Base-by-base conservation (phyloP, 2,888 invertebrate species). In the Cantharis lateralis region DNA sequence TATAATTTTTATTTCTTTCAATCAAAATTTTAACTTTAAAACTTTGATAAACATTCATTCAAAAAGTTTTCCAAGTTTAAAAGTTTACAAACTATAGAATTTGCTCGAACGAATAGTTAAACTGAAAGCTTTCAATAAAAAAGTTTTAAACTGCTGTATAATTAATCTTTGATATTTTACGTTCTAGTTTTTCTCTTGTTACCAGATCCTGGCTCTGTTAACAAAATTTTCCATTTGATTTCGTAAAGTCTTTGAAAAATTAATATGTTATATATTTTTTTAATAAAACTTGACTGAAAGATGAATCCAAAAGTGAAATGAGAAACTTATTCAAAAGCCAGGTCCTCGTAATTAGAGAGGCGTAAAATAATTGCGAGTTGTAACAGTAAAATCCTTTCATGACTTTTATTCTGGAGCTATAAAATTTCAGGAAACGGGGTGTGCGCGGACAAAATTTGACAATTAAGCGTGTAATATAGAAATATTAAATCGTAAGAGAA, bases 281-380 rank as follows among this genome's bases (percentile, higher is more conserved):
- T 48, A 68, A 16, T n/a, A 75, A 68, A 75, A 26, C 48, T 68
- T 28, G 32, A 28, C 70, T n/a, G 71, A 70, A 74, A 70, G 68
- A 72, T 16, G 72, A 62, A 26, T 32, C 48, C 10, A 24, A 66
- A 69, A 73, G 68, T 62, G 62, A 70, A 73, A 73, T 66, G 73
- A 70, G 75, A 75, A 73, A 75, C 72, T 77, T 66, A 20, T 66
- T 15, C 18, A 69, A 71, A 75, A 78, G 72, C 68, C 48, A 48
- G 48, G 77, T 62, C 64, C 76, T 76, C 78, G 81, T 82, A 83
- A 84, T 84, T 84, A 84, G 80, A 82, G 79, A 81, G 81, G 81
- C 78, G 82, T 80, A 82, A 82, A 82, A 82, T 82, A 82, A 83
- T 83, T 82, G 81, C 78, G 80, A 81, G 80, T 78, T 79, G 81